Evolutionary conservation across 2,797 vertebrate species (phyloP), one percentile per base, ranked within the genome.

Genomic region (Melanotaenia boesemani): DNA sequence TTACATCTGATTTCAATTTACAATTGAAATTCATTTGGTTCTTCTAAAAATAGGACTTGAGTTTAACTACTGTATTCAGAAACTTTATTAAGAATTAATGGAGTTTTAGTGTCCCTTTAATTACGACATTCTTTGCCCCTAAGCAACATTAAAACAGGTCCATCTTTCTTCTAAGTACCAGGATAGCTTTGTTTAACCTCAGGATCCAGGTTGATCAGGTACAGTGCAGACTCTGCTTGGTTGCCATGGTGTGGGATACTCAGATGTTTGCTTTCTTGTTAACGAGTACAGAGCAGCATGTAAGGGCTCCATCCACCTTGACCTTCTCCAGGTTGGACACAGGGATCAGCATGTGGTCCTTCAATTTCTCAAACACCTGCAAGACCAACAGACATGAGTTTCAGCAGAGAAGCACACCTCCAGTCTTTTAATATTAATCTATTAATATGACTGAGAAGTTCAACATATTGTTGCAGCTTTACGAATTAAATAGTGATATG

Each of bases 311-410:
- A 0, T 99, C 96, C 87, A 98, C 95, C 92, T 99, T 99, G 71
- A 79, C 86, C 87, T 95, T 94, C 93, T 99, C 97, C 60, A 81
- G 79, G 84, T 93, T 94, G 86, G 94, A 92, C 85, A 97, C 92
- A 0, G 98, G 97, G 76, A 99, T 97, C 93, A 99, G 94, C 94
- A 96, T 96, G 93, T 98, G 87, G 90, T 99, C 97, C 94, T 98
- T 98, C 91, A 99, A 92, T 87, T 97, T 98, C 93, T 98, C 97
- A 79, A 97, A 98, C 59, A 98, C 96, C 98, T 99, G 87, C 50
- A 26, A 59, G 61, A 70, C 32, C 74, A 11, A 84, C 18, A 67
- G 15, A 67, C 37, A 66, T 37, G 55, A 24, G 10, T 0, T 20
- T 77, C 4, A 56, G 1, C 46, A 30, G 41, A 64, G 60, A 66